A percentile compares a stretch with the other conserved stretches of the same genome.
Evolutionary conservation across 2,797 vertebrate genomes (phyloP).

Genomic region (Tamandua tetradactyla): DNA sequence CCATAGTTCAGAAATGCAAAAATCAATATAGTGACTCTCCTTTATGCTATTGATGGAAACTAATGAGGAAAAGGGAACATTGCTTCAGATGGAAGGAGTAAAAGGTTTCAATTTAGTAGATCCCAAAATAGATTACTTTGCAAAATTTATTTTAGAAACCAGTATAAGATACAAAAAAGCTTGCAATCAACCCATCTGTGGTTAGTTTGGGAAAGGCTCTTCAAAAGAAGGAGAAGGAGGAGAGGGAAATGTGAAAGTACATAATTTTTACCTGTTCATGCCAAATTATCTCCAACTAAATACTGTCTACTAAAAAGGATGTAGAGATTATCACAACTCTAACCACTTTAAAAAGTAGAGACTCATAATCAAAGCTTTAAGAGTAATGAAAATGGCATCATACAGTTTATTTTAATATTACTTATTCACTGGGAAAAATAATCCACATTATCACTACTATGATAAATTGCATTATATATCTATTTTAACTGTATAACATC

Average conservation of each 20-base stretch:
- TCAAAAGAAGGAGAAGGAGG: not conserved
- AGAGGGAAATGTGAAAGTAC: not conserved
- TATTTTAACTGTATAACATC: not conserved
- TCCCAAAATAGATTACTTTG: slow-evolving; percentile 34
- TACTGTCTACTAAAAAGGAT: not conserved
- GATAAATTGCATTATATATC: not conserved
- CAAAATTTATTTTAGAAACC: slow-evolving; percentile 36
- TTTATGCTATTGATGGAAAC: not conserved
- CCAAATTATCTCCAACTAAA: not conserved
- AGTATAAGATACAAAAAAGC: not conserved
- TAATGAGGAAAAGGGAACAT: slow-evolving; percentile 20
- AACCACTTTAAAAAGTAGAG: not conserved
- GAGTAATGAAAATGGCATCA: not conserved
- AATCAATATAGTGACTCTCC: slow-evolving; percentile 15
- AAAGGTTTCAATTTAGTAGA: slow-evolving; percentile 15
- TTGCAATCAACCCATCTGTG: slow-evolving; percentile 34
- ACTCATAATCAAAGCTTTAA: not conserved
- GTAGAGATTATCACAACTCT: not conserved
- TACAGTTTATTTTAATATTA: not conserved
- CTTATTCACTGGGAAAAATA: not conserved
- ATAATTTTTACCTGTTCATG: not conserved
- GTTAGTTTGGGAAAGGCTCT: slow-evolving; percentile 15
- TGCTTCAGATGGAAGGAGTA: not conserved
- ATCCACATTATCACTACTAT: not conserved
- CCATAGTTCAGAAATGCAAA: slow-evolving; percentile 40